Evolutionary conservation across 1,140 invertebrate genomes (phyloP).

Genomic region (Zeugodacus cucurbitae): DNA sequence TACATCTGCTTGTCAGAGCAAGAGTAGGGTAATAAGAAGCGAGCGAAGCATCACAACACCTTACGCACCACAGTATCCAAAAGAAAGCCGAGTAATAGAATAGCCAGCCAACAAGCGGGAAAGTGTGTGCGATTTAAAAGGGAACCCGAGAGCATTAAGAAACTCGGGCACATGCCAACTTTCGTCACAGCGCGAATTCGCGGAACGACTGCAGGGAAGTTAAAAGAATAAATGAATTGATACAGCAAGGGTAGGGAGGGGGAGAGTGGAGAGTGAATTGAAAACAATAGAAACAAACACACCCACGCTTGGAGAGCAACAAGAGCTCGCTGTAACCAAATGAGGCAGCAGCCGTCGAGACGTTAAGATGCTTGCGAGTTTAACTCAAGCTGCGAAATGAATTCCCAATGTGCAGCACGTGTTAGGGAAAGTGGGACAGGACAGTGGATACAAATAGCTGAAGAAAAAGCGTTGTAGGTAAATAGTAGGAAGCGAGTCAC

Average conservation of each 20-base stretch:
- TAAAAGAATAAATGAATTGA: background rate
- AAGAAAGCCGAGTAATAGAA: no score
- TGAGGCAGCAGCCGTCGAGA: background rate
- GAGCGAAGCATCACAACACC: background rate
- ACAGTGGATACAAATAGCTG: background rate
- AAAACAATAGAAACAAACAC: background rate
- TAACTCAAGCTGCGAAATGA: background rate
- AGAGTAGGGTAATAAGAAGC: background rate
- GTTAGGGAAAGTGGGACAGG: background rate
- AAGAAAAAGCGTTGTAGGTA: background rate
- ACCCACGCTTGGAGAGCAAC: background rate
- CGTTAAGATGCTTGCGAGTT: background rate
- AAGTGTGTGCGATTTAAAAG: no score
- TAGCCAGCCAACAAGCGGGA: no score
- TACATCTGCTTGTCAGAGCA: background rate
- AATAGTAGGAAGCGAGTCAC: background rate
- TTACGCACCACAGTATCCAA: background rate
- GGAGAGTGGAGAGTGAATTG: background rate
- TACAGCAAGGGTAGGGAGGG: background rate
- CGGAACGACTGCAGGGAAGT: background rate
- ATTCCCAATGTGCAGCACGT: background rate
- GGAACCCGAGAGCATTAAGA: background rate
- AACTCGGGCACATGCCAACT: background rate
- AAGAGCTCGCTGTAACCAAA: background rate
- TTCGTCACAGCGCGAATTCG: background rate